phyloP scores from a whole-genome alignment of 2,113 vertebrate species.

The Dolichotis patagonum region DNA sequence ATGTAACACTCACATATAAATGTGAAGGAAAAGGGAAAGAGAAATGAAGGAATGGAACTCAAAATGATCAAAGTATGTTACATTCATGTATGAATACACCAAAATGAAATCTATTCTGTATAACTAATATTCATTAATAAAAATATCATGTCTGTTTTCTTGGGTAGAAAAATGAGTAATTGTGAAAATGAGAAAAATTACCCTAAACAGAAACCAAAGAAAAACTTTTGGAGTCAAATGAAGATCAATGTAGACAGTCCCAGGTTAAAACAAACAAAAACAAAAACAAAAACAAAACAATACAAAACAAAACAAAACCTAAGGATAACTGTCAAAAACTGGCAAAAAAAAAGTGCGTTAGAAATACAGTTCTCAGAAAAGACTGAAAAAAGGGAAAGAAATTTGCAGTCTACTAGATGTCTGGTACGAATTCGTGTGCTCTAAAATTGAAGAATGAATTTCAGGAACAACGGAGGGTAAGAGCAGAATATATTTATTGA shows the following conservation, averaged over 20 bases:
- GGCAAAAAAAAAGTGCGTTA: background rate
- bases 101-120: background rate
- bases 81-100: background rate
- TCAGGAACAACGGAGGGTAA: too few species aligned
- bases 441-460: too few species aligned
- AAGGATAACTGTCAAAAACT: background rate
- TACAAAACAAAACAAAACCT: conserved; percentile 9
- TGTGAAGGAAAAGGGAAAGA: background rate
- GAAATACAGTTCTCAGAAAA: conserved; percentile 28
- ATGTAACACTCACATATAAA: too few species aligned
- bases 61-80: background rate
- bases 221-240: background rate
- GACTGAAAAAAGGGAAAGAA: background rate
- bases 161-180: background rate
- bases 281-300: too few species aligned
- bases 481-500: too few species aligned
- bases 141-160: background rate
- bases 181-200: background rate
- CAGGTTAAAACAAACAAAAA: too few species aligned
- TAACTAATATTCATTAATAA: background rate
- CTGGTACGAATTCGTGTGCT: too few species aligned
- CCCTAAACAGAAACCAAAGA: background rate
- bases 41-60: background rate
- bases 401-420: too few species aligned
- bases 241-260: background rate